These are phyloP conservation scores for Macrobrachium rosenbergii DNA, from an alignment of 1,140 invertebrate species.

Conservation along the genomic window DNA sequence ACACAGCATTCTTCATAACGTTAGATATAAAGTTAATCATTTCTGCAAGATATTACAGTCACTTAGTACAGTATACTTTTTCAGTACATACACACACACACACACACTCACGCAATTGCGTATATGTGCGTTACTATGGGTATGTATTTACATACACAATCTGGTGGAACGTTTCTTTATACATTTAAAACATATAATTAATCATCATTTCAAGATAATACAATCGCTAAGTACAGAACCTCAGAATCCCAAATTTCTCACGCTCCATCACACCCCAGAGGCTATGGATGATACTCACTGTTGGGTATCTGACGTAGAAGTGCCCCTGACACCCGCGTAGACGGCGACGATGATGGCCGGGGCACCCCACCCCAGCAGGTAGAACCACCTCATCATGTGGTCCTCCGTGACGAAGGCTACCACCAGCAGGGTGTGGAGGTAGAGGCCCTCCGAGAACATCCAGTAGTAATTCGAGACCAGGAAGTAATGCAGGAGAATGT, in stretches of 20 bases:
- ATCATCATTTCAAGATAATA: too few species aligned
- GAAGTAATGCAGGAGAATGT: slow-evolving; percentile 89
- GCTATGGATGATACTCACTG: slow-evolving; percentile 9
- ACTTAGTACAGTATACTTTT: too few species aligned
- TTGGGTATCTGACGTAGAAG: neutral
- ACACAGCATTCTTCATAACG: too few species aligned
- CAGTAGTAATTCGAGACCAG: slow-evolving; percentile 93
- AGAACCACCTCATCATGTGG: slow-evolving; percentile 69
- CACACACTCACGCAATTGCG: too few species aligned
- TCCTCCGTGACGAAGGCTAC: slow-evolving; percentile 70
- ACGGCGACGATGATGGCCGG: slow-evolving; percentile 49
- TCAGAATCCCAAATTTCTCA: neutral
- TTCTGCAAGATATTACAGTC: too few species aligned
- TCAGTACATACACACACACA: too few species aligned
- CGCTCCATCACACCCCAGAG: neutral
- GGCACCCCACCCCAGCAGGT: slow-evolving; percentile 69
- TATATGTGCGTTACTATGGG: too few species aligned
- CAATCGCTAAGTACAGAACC: too few species aligned
- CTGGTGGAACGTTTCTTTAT: too few species aligned
- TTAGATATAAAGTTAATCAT: too few species aligned
- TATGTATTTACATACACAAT: too few species aligned
- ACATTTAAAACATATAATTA: too few species aligned
- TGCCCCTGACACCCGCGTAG: slow-evolving; percentile 51
- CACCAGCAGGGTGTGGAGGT: slow-evolving; percentile 71
- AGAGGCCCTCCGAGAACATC: slow-evolving; percentile 87